Evolutionary conservation across 92 coral and sea anemone genomes (phyloP).

Genomic region (Pocillopora grandis): DNA sequence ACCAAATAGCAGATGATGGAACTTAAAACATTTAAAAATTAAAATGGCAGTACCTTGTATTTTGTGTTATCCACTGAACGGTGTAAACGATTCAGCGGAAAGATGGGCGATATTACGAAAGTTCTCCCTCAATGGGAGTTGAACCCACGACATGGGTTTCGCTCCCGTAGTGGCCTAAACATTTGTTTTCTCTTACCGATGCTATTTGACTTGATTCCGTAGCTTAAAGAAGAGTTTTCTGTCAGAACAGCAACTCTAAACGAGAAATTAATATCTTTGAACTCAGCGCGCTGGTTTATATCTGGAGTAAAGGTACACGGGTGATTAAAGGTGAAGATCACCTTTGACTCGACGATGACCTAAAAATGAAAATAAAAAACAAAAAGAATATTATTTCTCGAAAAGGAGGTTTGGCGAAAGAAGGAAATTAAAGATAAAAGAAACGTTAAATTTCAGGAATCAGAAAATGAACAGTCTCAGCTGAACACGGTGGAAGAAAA

Average conservation of each 20-base stretch:
- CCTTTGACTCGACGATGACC: constrained; percentile 13
- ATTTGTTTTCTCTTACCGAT: background rate
- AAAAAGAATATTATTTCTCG: too few species aligned
- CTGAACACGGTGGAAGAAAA: background rate
- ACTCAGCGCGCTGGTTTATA: background rate
- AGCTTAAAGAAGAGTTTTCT: constrained; percentile 20
- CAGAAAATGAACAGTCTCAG: too few species aligned
- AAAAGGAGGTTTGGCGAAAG: background rate
- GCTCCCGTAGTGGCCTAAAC: too few species aligned
- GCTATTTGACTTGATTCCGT: constrained; percentile 10
- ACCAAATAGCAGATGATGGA: too few species aligned
- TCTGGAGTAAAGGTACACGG: background rate
- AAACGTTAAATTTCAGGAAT: too few species aligned
- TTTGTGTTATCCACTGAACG: too few species aligned
- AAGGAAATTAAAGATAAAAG: background rate
- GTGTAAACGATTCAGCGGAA: too few species aligned
- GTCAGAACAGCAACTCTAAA: constrained; percentile 25
- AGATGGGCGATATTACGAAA: too few species aligned
- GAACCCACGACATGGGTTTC: too few species aligned
- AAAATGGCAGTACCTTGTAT: too few species aligned
- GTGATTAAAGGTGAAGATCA: background rate
- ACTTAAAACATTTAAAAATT: too few species aligned
- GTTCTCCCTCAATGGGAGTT: too few species aligned
- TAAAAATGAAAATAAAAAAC: background rate
- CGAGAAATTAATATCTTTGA: background rate